Base-by-base conservation (phyloP, 2,888 invertebrate species). In the Xanthia icteritia region DNA sequence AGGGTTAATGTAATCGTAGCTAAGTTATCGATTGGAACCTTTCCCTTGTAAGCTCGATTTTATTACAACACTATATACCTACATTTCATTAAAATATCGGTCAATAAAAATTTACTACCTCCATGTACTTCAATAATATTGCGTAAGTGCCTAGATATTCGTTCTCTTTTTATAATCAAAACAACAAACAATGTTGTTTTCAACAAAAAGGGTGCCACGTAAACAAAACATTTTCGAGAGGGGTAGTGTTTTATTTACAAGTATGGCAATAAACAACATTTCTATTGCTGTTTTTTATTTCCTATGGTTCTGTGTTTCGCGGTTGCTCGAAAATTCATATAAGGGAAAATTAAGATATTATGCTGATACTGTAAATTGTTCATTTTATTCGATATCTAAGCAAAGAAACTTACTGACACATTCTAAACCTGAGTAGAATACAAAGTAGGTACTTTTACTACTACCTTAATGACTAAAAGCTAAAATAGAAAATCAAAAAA, bases 191-290 rank as follows among this genome's bases (percentile, higher is more conserved):
- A 69, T 75, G 48, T 76, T 85, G 86, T 84, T 84, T 85, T 85
- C 83, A 82, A 82, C 70, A 74, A 71, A 64, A 56, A 71, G 54
- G 69, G 27, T 51, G 60, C 77, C 68, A 74, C 69, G 85, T 86
- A 88, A 89, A 88, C 86, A 89, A 83, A 88, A 80, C 83, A 81
- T 80, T 88, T 84, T 83, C 64, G 66, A 87, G 83, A 31, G 56
- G 64, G 71, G 63, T 54, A 45, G 42, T 71, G 17, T 51, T 75
- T 69, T 84, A 80, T 75, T 75, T 61, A 42, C 13, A 81, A 69
- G 74, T 65, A 65, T 17, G 48, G 17, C 65, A 72, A 81, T 75
- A 80, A 84, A 80, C 68, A 84, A 75, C 64, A 72, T 72, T 72
- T 65, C 27, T 51, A 72, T 13, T 66, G 51, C 71, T 51, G 48